Base-by-base conservation (phyloP, 2,797 vertebrate species). In the Holocentrus rufus region DNA sequence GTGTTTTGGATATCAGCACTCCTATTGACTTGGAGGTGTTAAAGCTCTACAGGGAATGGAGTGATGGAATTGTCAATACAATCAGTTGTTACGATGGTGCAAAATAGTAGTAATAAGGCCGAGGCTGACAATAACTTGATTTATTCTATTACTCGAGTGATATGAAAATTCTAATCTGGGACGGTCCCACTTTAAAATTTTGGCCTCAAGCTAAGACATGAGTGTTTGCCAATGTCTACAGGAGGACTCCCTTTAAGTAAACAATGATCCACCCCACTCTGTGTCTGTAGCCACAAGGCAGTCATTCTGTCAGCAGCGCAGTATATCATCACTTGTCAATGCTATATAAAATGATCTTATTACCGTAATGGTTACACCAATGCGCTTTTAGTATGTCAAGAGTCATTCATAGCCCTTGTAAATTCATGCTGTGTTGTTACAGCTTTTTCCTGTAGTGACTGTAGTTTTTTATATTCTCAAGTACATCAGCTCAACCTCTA, bases 331-430 rank as follows among this genome's bases (percentile, higher is more conserved):
- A 74, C 81, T 66, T 55, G 56, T 85, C 68, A 83, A 3, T 1
- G 31, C 58, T 62, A 54, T 2, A 68, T 72, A 4, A 69, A 73
- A 77, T 73, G 44, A 88, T 81, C 18, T 58, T 15, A 69, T 82
- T 80, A 83, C 59, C n/a, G 15, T 46, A 62, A 49, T 58, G 49
- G 9, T 65, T 65, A 79, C 17, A 56, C 34, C 22, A 58, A 58
- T 60, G 36, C 50, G 74, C 58, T 25, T 55, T 76, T 78, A 77
- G 10, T 78, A 55, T 56, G n/a, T 27, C 44, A 39, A 44, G 10
- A 23, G 50, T 31, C 25, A 27, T 27, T 27, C 25, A 36, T 36
- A 36, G 8, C 7, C 36, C 36, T 39, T 39, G 36, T 39, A 39
- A 39, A 6, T 8, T 39, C 36, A 39, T 39, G 2, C 9, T 39